Evolutionary conservation across 2,113 vertebrate genomes (phyloP), one percentile per base, ranked within the genome.

Genomic region (Acrocephalus kingi): DNA sequence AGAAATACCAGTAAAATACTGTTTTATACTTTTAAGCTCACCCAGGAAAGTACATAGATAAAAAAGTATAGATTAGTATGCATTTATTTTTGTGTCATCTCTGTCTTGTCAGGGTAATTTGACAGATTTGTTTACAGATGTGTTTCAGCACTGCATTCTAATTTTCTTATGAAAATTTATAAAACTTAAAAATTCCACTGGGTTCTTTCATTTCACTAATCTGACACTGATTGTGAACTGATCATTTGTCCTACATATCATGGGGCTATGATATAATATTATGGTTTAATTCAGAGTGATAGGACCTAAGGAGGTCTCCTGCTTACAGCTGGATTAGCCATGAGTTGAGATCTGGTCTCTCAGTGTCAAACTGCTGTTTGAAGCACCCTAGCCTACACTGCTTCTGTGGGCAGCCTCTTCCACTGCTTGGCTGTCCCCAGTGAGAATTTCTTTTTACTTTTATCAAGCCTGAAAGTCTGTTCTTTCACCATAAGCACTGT

Each of bases 371-470:
- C 0, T 46, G 19, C 3, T 9, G 3, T 11, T 66, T 76, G 25
- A 89, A 68, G 12, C 3, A 13, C 2, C 2, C 13, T 51, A 14
- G 4, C 10, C 10, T 7, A 1, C 3, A 4, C 18, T 56, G 7
- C 13, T 49, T 56, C 15, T 52, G 59, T 55, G 9, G 23, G 20
- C 14, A 77, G 6, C 30, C 63, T 55, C 5, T 16, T 84, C 73
- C 0, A 0, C 37, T 75, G 9, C 24, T 82, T 72, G 9, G 1
- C 24, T 58, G 17, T 24, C 18, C 5, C 4, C 20, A n/a, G 2
- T 16, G n/a, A 48, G 24, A 77, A 55, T 58, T 49, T 52, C 4
- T 33, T 72, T 76, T 73, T 43, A 24, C 9, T 76, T 52, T 14
- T 2, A 51, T 59, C 18, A 52, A 68, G 2, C 12, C 27, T 91